These are phyloP conservation scores for Drosophila nr. perissopoda DNA, from an alignment of 2,888 invertebrate species.

Conservation along the genomic window DNA sequence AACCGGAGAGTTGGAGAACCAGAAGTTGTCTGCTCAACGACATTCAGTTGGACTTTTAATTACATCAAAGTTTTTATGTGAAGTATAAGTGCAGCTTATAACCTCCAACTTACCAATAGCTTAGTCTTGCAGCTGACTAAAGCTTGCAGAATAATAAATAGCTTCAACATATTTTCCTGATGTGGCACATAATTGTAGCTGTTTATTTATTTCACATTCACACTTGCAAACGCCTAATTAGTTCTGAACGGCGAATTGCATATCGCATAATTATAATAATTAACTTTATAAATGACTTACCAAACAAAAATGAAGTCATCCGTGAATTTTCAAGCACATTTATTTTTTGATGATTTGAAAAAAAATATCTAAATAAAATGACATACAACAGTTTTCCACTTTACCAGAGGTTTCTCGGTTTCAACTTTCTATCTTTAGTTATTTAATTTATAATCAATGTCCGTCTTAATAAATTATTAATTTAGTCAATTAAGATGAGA, in stretches of 20 bases:
- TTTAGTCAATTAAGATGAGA: too few relatives aligned
- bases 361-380: neutral
- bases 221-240: neutral
- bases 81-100: slow-evolving; percentile 30
- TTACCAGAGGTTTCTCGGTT: neutral
- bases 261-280: neutral
- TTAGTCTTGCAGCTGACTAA: slow-evolving; percentile 27
- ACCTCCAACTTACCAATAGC: slow-evolving; percentile 25
- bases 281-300: neutral
- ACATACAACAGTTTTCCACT: neutral
- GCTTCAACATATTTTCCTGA: neutral
- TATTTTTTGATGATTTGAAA: neutral
- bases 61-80: slow-evolving; percentile 16
- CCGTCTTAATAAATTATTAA: too few relatives aligned
- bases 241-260: neutral
- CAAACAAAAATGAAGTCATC: neutral
- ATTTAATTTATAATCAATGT: too few relatives aligned
- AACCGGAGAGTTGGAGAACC: slow-evolving; percentile 44
- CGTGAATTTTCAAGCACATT: neutral
- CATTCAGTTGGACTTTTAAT: slow-evolving; percentile 56
- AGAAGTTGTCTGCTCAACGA: slow-evolving; percentile 67
- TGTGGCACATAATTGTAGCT: neutral
- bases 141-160: neutral
- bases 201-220: neutral
- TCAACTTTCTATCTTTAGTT: neutral